These are phyloP conservation scores for Camponotus pennsylvanicus DNA, from an alignment of 1,140 invertebrate species.

Conservation along the genomic window DNA sequence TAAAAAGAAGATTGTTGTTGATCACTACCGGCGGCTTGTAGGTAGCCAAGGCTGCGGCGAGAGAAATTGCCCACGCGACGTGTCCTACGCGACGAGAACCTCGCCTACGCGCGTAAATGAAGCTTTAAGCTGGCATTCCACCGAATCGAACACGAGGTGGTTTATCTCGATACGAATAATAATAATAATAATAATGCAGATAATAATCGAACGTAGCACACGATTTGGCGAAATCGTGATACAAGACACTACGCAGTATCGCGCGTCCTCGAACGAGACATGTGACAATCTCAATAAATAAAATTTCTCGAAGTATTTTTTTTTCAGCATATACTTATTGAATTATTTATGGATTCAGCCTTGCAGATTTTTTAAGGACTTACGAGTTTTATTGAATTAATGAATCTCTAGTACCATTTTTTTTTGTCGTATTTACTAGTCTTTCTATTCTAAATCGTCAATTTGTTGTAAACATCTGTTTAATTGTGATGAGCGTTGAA, in stretches of 20 bases:
- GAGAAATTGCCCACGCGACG: conserved; percentile 56
- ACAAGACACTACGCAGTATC: not conserved
- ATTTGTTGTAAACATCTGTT: not conserved
- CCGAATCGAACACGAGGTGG: conserved; percentile 7
- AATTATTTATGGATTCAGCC: not conserved
- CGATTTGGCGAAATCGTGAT: not conserved
- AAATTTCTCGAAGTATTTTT: not conserved
- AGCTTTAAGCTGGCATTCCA: conserved; percentile 37
- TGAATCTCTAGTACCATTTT: not conserved
- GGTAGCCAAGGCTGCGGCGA: conserved; percentile 52
- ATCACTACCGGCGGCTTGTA: conserved; percentile 37
- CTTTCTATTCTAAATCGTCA: not conserved
- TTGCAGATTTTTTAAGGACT: too few species aligned
- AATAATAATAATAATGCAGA: not conserved
- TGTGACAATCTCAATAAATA: not conserved
- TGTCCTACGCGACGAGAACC: conserved; percentile 22
- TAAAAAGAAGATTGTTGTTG: conserved; percentile 30
- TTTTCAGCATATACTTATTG: not conserved
- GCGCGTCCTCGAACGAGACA: too few species aligned
- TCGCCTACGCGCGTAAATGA: conserved; percentile 45
- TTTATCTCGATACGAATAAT: conserved; percentile 1
- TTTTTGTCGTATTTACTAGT: not conserved
- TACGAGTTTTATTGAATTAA: too few species aligned
- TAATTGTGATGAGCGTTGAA: conserved; percentile 5
- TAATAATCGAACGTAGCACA: not conserved